Base-by-base conservation (phyloP, 2,888 invertebrate species). In the Scrobipalpa costella region DNA sequence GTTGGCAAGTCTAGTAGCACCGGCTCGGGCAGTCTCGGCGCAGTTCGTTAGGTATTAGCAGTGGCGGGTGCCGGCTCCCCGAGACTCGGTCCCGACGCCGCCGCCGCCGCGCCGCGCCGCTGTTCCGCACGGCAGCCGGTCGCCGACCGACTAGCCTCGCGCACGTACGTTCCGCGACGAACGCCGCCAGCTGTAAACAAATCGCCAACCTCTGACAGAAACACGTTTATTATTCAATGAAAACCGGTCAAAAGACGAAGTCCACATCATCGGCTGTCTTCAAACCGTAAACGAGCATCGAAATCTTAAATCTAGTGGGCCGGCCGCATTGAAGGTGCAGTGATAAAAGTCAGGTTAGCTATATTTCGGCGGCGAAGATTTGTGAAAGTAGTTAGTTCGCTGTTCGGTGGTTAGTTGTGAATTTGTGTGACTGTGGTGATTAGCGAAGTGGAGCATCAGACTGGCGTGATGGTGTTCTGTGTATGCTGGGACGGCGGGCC, bases 331-430 rank as follows among this genome's bases (percentile, higher is more conserved):
- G 88, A 85, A 79, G 69, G 73, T 78, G 81, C 71, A 77, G 38
- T 61, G 60, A 70, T 71, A 77, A 77, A 21, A 75, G 78, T 73
- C 77, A 78, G 77, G 27, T 52, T 27, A 75, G 74, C 76, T 78
- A 79, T 77, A 76, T 79, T 77, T 79, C 72, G 74, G 80, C 80
- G 80, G 81, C 72, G 73, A 74, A 73, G 73, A 79, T 81, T 77
- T 85, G 89, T 89, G 90, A 90, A 89, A n/a, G n/a, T n/a, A 90
- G 89, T 74, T 77, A 74, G 75, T 68, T 75, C 69, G 69, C 73
- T 69, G 69, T 69, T 69, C 68, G 17, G 72, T 71, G 72, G 77
- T n/a, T n/a, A n/a, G 76, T 79, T 72, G 73, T 75, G 73, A 71
- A 76, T 78, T 74, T 74, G 79, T 78, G 77, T 80, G 81, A 82